A percentile compares a stretch with the other conserved stretches of the same genome.
phyloP scores from a whole-genome alignment of 2,888 invertebrate species.

The Xestia rhomboidea region DNA sequence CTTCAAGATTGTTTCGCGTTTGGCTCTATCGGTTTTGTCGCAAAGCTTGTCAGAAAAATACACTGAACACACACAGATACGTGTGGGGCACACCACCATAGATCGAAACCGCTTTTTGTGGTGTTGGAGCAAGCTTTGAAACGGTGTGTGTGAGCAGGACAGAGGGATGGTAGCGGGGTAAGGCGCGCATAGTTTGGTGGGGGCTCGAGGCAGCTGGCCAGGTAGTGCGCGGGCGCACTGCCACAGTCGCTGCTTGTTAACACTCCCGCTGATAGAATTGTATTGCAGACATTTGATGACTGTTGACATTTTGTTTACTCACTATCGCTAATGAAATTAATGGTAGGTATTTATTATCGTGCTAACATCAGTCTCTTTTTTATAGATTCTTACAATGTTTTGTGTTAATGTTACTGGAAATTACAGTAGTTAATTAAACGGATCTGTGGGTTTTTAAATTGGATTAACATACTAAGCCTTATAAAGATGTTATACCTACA shows the following conservation, averaged over 20 bases:
- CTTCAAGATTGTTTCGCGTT: constrained; percentile 78
- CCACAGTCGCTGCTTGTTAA: constrained; percentile 88
- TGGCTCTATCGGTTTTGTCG: constrained; percentile 77
- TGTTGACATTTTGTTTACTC: constrained; percentile 78
- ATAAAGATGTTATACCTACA: too few relatives aligned
- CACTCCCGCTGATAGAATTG: constrained; percentile 85
- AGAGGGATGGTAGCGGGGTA: constrained; percentile 84
- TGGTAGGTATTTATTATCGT: constrained; percentile 62
- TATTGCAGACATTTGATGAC: constrained; percentile 82
- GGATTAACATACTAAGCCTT: not conserved
- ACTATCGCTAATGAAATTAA: constrained; percentile 71
- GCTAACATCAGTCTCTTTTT: constrained; percentile 21
- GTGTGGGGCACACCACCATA: constrained; percentile 78
- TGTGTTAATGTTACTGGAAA: not conserved
- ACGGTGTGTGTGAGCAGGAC: constrained; percentile 82
- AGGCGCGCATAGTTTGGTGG: constrained; percentile 83
- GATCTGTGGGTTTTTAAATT: not conserved
- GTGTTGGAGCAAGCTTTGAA: constrained; percentile 83
- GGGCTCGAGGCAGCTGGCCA: constrained; percentile 89
- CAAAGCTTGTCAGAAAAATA: constrained; percentile 89
- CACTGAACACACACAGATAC: constrained; percentile 83
- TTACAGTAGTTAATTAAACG: not conserved
- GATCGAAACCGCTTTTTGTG: constrained; percentile 89
- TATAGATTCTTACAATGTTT: constrained; percentile 17
- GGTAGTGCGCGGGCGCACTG: constrained; percentile 87